These are phyloP conservation scores for Ceramica pisi DNA, from an alignment of 2,888 invertebrate species.

Conservation along the genomic window DNA sequence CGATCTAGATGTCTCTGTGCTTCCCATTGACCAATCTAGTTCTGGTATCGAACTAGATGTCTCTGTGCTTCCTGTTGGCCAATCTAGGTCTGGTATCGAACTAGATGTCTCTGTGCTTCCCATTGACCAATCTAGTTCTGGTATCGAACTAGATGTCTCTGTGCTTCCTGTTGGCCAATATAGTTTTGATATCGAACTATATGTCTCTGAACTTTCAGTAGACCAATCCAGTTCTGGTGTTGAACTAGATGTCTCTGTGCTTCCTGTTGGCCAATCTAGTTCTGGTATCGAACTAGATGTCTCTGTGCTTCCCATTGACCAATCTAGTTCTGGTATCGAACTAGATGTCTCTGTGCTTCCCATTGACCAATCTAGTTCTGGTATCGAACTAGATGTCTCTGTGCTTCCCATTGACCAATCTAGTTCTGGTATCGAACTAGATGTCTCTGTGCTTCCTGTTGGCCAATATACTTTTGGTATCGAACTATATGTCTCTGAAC, in stretches of 20 bases:
- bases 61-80: background rate
- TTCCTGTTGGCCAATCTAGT: no score
- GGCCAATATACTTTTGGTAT: no score
- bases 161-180: background rate
- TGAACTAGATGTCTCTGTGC: background rate
- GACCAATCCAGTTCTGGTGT: background rate
- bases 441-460: no score
- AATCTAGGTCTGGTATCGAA: background rate
- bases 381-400: no score
- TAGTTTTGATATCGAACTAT: background rate
- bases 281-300: background rate
- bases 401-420: no score
- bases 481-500: no score
- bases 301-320: background rate
- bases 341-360: background rate
- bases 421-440: no score
- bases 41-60: background rate
- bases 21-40: background rate
- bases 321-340: background rate
- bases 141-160: background rate
- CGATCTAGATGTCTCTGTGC: background rate
- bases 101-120: background rate
- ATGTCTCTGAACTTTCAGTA: background rate
- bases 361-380: no score
- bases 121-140: background rate